A percentile compares a stretch with the other conserved stretches of the same genome.
Conservation (phyloP, 2,113 vertebrate genomes). For the Zosterops hypoxanthus region DNA sequence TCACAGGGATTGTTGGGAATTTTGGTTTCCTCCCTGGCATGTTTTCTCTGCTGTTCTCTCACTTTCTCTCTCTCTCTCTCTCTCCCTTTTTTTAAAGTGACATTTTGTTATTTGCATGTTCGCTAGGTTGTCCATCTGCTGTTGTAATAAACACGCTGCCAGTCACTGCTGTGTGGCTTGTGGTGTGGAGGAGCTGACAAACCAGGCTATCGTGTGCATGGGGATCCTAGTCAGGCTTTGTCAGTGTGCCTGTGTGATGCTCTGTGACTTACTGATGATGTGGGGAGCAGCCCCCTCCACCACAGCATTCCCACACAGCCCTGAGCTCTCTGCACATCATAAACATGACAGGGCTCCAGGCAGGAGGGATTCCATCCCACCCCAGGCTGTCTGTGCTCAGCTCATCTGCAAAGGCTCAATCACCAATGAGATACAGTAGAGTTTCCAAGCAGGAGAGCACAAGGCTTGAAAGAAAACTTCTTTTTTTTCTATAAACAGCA, state of each 20-base stretch:
- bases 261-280: neutral
- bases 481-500: neutral
- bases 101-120: slow-evolving; percentile 21
- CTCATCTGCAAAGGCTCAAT: neutral
- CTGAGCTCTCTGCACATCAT: neutral
- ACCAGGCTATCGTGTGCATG: neutral
- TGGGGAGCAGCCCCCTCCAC: neutral
- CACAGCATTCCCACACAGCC: neutral
- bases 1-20: neutral
- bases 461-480: neutral
- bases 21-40: neutral
- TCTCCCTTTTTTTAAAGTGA: neutral
- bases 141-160: neutral
- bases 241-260: neutral
- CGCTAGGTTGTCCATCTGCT: slow-evolving; percentile 49
- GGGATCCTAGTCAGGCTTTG: neutral
- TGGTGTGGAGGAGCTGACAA: slow-evolving; percentile 5
- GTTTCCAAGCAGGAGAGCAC: neutral
- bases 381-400: neutral
- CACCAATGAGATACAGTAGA: neutral
- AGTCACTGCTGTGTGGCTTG: neutral
- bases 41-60: neutral
- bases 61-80: neutral
- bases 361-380: neutral
- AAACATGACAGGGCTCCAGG: neutral